phyloP scores from a whole-genome alignment of 2,888 invertebrate species.

The Caenorhabditis sp. region DNA sequence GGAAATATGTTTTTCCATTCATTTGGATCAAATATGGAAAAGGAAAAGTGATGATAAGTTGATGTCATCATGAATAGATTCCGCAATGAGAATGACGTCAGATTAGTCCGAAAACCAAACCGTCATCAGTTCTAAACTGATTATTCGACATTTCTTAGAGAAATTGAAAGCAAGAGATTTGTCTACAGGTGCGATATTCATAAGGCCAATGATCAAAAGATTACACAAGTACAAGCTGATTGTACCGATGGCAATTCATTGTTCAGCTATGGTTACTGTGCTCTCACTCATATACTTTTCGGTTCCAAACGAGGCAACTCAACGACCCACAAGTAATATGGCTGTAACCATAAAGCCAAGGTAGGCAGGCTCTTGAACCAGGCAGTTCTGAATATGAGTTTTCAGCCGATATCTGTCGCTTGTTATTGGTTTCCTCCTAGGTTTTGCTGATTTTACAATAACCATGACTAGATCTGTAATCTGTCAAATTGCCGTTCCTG shows the following conservation, averaged over 20 bases:
- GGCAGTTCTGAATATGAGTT: not conserved
- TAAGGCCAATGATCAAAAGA: slow-evolving; percentile 57
- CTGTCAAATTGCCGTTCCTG: slow-evolving; percentile 61
- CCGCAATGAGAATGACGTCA: too few species aligned
- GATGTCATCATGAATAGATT: too few species aligned
- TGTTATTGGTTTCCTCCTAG: slow-evolving; percentile 54
- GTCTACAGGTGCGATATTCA: slow-evolving; percentile 47
- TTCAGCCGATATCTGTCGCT: slow-evolving; percentile 52
- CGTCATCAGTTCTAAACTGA: slow-evolving; percentile 13
- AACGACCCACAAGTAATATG: slow-evolving; percentile 30
- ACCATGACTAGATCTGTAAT: slow-evolving; percentile 58
- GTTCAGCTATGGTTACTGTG: slow-evolving; percentile 10
- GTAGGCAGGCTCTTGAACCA: slow-evolving; percentile 8
- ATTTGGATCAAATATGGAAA: too few species aligned
- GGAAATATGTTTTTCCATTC: too few species aligned
- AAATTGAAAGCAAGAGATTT: too few species aligned
- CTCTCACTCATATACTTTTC: slow-evolving; percentile 43
- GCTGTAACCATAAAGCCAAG: slow-evolving; percentile 48
- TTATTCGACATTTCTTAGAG: too few species aligned
- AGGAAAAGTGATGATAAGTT: too few species aligned
- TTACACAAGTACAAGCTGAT: slow-evolving; percentile 57
- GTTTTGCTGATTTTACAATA: slow-evolving; percentile 58
- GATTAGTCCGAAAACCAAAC: slow-evolving; percentile 50
- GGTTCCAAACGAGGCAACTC: slow-evolving; percentile 59
- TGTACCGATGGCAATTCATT: slow-evolving; percentile 52